Conservation (phyloP, 2,113 vertebrate species). For the Anoplopoma fimbria region DNA sequence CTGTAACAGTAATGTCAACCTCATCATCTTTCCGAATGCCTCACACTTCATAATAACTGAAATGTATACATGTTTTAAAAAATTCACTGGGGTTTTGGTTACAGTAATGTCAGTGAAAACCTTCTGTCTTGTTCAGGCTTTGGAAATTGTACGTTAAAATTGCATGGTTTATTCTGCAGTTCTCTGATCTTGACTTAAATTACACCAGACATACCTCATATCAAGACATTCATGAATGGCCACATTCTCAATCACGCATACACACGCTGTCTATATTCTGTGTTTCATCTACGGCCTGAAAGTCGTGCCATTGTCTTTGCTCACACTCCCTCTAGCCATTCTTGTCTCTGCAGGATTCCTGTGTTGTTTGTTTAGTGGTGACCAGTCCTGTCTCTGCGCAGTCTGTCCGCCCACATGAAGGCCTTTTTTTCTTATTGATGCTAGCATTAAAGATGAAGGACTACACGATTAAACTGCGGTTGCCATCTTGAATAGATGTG, state of each 20-base stretch:
- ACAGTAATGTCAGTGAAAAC: neutral
- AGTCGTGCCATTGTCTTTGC: constrained; percentile 55
- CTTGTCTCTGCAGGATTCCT: constrained; percentile 58
- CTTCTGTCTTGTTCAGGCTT: constrained; percentile 6
- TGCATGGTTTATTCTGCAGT: neutral
- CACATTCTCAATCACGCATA: constrained; percentile 44
- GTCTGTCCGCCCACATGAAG: constrained; percentile 71
- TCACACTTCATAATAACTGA: constrained; percentile 19
- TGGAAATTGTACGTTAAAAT: constrained; percentile 10
- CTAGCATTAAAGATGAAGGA: constrained; percentile 60
- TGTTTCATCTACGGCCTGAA: constrained; percentile 43
- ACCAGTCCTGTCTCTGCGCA: constrained; percentile 61
- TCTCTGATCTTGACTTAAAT: constrained; percentile 41
- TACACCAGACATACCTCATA: constrained; percentile 26
- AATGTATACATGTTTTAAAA: constrained; percentile 1
- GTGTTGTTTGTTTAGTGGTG: constrained; percentile 72
- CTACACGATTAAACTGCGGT: constrained; percentile 61
- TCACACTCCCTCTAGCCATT: constrained; percentile 45
- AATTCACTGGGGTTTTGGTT: constrained; percentile 2
- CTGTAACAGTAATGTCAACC: constrained; percentile 9
- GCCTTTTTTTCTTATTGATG: constrained; percentile 56
- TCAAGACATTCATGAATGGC: constrained; percentile 34
- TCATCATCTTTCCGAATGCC: neutral
- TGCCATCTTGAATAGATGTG: constrained; percentile 63
- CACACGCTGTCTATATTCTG: constrained; percentile 44